These are phyloP conservation scores for Takifugu bimaculatus DNA, from an alignment of 2,113 vertebrate genomes.

Conservation along the genomic window DNA sequence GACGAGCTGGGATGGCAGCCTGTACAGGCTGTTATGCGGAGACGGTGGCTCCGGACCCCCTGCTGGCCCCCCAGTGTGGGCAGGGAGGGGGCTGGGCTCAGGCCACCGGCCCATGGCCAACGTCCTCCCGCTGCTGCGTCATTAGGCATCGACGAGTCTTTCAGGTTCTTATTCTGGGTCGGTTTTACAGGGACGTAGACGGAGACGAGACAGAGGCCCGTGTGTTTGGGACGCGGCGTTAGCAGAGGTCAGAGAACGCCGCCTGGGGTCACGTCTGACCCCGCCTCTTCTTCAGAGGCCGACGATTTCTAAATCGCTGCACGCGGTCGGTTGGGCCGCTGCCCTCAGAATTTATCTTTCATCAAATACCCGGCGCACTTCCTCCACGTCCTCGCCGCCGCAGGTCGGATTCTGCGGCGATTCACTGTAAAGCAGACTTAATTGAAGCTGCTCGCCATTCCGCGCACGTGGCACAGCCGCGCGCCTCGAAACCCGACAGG, in stretches of 20 bases:
- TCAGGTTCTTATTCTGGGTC: conserved; percentile 41
- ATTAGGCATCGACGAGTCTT: conserved; percentile 57
- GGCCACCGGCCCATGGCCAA: conserved; percentile 50
- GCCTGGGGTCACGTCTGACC: conserved; percentile 38
- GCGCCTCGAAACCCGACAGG: neutral
- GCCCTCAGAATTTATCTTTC: conserved; percentile 34
- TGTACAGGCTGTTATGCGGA: conserved; percentile 54
- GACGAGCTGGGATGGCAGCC: conserved; percentile 48
- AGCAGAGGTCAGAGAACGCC: conserved; percentile 20
- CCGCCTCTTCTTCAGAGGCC: conserved; percentile 17
- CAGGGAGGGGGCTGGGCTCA: conserved; percentile 20
- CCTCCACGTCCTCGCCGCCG: conserved; percentile 20
- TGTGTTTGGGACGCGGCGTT: conserved; percentile 45
- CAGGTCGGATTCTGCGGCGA: conserved; percentile 5
- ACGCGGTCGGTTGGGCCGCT: conserved; percentile 24
- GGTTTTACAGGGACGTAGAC: conserved; percentile 38
- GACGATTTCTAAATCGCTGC: conserved; percentile 38
- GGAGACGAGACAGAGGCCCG: conserved; percentile 31
- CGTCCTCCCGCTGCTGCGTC: conserved; percentile 61
- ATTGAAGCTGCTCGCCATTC: conserved; percentile 12
- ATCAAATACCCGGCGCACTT: conserved; percentile 12
- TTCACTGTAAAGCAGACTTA: conserved; percentile 9
- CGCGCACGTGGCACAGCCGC: neutral
- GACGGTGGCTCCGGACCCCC: conserved; percentile 48
- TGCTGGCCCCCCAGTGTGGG: conserved; percentile 35